Conservation (phyloP, 2,113 vertebrate genomes). For the Paradoxurus hermaphroditus region DNA sequence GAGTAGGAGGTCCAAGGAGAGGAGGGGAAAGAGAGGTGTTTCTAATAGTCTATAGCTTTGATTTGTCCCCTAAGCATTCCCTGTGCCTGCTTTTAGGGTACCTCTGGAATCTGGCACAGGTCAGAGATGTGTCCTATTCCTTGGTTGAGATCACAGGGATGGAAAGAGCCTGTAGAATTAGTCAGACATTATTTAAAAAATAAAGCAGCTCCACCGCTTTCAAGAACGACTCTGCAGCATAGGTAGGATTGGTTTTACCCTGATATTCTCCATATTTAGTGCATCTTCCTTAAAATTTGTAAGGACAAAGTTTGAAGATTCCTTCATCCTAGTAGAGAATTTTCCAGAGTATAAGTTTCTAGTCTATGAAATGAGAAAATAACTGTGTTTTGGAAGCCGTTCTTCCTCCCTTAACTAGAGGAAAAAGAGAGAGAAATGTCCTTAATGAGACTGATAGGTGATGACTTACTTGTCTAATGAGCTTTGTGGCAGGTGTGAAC, state of each 20-base stretch:
- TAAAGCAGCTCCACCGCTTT: background rate
- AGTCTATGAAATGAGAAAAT: background rate
- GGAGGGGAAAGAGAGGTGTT: background rate
- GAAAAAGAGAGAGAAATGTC: background rate
- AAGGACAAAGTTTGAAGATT: background rate
- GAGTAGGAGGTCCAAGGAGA: background rate
- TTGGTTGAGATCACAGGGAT: background rate
- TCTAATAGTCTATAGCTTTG: background rate
- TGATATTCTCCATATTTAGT: background rate
- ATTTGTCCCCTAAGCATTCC: background rate
- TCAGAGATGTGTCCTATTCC: background rate
- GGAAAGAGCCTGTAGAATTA: background rate
- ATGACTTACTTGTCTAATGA: background rate
- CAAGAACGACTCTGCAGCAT: background rate
- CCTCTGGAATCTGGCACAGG: background rate
- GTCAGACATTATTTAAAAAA: background rate
- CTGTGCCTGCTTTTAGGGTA: background rate
- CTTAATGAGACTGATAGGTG: background rate
- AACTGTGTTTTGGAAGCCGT: background rate
- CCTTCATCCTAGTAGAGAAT: background rate
- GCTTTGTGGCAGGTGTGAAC: background rate
- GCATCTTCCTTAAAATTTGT: background rate
- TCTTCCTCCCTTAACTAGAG: background rate
- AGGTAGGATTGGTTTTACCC: background rate
- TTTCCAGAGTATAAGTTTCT: background rate